Conservation (phyloP, 1,140 invertebrate genomes). For the Globodera ellingtonae region DNA sequence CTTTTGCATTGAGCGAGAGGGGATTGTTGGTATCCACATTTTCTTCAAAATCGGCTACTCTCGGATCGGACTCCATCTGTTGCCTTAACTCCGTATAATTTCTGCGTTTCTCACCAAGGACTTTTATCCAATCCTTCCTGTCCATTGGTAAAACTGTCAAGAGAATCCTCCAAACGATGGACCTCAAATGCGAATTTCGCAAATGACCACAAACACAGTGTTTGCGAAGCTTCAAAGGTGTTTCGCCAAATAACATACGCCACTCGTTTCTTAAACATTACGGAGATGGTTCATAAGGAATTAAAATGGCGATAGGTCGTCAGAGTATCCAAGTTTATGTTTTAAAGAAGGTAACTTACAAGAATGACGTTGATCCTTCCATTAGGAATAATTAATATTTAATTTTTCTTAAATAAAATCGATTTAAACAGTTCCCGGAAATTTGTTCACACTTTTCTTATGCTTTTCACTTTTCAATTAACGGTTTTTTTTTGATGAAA, state of each 20-base stretch:
- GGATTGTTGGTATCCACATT: conserved; percentile 42
- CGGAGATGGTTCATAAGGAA: neutral
- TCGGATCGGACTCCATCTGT: conserved; percentile 34
- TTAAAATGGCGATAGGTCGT: neutral
- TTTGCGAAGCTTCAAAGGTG: conserved; percentile 27
- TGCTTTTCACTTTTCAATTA: too few species aligned
- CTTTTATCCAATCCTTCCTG: conserved; percentile 20
- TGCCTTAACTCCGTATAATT: conserved; percentile 34
- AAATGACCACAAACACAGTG: conserved; percentile 31
- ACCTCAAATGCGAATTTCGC: conserved; percentile 42
- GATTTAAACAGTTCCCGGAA: too few species aligned
- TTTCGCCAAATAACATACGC: conserved; percentile 29
- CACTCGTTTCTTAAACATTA: conserved; percentile 28
- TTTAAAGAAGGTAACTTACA: neutral
- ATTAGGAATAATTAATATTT: neutral
- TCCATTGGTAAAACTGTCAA: conserved; percentile 38
- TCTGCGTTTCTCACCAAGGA: conserved; percentile 24
- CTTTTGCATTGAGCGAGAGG: conserved; percentile 39
- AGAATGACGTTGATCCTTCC: neutral
- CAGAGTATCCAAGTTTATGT: too few species aligned
- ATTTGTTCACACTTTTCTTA: too few species aligned
- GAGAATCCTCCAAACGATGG: conserved; percentile 44
- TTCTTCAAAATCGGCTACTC: conserved; percentile 13
- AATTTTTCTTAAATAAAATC: too few species aligned
- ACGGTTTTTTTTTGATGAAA: too few species aligned